These are phyloP conservation scores for Hemithea aestivaria DNA, from an alignment of 2,888 invertebrate species.

Conservation along the genomic window DNA sequence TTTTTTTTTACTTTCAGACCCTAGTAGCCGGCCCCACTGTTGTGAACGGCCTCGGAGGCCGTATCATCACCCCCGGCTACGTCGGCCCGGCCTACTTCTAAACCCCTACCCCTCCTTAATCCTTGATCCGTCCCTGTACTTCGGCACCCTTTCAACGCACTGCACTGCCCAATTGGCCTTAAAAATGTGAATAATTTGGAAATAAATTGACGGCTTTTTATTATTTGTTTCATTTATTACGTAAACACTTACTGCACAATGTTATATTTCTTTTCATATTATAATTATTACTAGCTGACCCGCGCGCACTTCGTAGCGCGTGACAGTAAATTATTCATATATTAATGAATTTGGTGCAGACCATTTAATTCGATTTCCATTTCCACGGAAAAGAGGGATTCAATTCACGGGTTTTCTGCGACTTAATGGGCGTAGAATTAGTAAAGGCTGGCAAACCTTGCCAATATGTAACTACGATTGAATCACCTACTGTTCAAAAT, in stretches of 20 bases:
- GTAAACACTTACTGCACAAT: neutral
- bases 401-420: too few species aligned
- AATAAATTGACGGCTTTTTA: slow-evolving; percentile 30
- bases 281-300: too few species aligned
- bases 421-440: too few species aligned
- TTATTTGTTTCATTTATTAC: slow-evolving; percentile 4
- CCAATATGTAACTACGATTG: too few species aligned
- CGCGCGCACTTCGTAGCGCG: too few species aligned
- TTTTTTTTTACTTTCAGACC: slow-evolving; percentile 43
- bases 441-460: too few species aligned
- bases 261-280: too few species aligned
- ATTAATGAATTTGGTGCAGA: too few species aligned
- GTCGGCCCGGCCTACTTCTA: slow-evolving; percentile 42
- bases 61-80: slow-evolving; percentile 39
- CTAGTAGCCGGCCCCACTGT: slow-evolving; percentile 68
- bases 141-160: slow-evolving; percentile 14
- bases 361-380: too few species aligned
- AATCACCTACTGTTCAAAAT: too few species aligned
- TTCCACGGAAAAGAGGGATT: too few species aligned
- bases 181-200: slow-evolving; percentile 28
- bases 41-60: slow-evolving; percentile 37
- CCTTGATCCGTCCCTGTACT: slow-evolving; percentile 4
- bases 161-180: slow-evolving; percentile 23
- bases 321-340: too few species aligned
- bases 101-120: slow-evolving; percentile 6